Evolutionary conservation across 2,888 invertebrate species (phyloP), one percentile per base, ranked within the genome.

Genomic region (Plutella xylostella): DNA sequence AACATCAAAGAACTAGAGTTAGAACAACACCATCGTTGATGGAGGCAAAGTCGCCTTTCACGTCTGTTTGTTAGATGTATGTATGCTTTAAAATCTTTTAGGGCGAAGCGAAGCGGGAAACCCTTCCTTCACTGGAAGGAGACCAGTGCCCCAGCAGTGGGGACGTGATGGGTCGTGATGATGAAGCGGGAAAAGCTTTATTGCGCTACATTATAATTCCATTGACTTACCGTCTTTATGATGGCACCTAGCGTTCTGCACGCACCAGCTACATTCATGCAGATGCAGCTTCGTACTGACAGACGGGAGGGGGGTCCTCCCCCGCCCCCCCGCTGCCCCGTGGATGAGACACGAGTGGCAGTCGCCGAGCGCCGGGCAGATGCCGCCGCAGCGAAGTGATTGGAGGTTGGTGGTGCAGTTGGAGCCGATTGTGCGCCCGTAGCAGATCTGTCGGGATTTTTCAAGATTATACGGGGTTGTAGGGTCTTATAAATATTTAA

Each of bases 261-360:
- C 96, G 67, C 96, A 97, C 96, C 97, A 97, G 34, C 91, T 91
- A 63, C 94, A 95, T 55, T 93, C 92, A 43, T 91, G 90, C 3
- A 93, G 74, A 18, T 92, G 90, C 44, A 93, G 70, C 61, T 93
- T 92, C 54, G 90, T 89, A 43, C 93, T 92, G 39, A 93, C 91
- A 1, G 85, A 85, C 1, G 85, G 78, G 45, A 86, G 61, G 0
- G 76, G 67, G 1, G 64, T 58, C 3, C 80, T 67, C 1, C 67
- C 55, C 51, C 67, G 66, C 15, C 68, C 70, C 18, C 68, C 76
- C 9, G 86, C 75, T n/a, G 87, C 76, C 18, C 92, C 91, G 57
- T 94, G 93, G 46, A 94, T 92, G 49, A 96, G 85, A 70, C 97
- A 97, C 0, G 96, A 91, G 61, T 94, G 93, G 63, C 97, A 97